Evolutionary conservation across 2,113 vertebrate species (phyloP).

Genomic region (Girardinichthys multiradiatus): DNA sequence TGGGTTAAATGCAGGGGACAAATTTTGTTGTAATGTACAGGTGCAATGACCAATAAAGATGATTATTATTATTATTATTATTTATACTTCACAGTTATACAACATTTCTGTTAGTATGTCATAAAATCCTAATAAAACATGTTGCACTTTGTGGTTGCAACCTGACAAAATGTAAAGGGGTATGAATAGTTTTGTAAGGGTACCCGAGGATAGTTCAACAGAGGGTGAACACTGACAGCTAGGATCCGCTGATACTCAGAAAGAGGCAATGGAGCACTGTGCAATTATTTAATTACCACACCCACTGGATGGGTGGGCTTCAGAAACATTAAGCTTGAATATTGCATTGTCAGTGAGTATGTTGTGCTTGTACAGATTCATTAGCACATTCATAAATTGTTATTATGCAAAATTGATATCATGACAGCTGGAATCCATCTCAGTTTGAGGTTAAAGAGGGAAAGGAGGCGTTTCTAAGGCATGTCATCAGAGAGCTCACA

Average conservation of each 20-base stretch:
- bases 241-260: constrained; percentile 7
- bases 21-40: no score
- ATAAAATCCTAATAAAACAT: not conserved
- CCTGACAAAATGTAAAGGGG: not conserved
- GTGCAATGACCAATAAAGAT: no score
- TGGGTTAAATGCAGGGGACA: no score
- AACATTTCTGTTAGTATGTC: not conserved
- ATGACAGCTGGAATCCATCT: not conserved
- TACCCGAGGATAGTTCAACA: constrained; percentile 31
- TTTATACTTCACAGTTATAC: no score
- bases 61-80: no score
- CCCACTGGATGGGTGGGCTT: constrained; percentile 23
- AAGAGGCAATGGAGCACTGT: not conserved
- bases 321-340: not conserved
- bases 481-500: not conserved
- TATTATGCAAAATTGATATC: not conserved
- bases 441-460: not conserved
- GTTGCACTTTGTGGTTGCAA: not conserved
- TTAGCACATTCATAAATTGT: not conserved
- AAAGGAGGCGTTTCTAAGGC: not conserved
- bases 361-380: not conserved
- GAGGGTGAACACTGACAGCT: not conserved
- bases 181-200: not conserved
- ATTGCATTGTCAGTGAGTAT: not conserved
- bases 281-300: constrained; percentile 20